Evolutionary conservation across 2,797 vertebrate species (phyloP).

Genomic region (Loriculus beryllinus): DNA sequence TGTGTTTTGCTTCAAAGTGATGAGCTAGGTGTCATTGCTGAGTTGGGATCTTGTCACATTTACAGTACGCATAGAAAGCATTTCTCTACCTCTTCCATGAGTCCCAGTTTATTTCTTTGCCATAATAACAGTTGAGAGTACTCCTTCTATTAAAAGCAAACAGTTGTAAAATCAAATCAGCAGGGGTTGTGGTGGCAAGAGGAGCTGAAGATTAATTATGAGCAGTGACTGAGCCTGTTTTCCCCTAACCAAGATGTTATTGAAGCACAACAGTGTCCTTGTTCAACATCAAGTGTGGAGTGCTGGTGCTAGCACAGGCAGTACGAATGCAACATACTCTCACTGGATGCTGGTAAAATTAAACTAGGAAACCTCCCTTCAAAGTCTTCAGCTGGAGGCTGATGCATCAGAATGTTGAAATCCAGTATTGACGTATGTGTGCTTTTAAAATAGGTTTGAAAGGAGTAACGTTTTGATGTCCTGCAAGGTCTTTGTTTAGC

Average conservation of each 20-base stretch:
- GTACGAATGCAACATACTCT: fast-evolving
- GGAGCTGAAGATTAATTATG: background rate
- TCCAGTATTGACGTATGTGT: fast-evolving
- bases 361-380: background rate
- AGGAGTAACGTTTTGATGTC: background rate
- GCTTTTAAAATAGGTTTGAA: background rate
- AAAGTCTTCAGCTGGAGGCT: background rate
- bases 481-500: background rate
- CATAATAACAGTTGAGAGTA: background rate
- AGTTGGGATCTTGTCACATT: background rate
- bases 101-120: background rate
- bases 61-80: background rate
- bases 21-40: background rate
- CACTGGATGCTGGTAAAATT: background rate
- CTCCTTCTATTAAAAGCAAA: background rate
- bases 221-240: background rate
- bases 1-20: background rate
- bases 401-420: background rate
- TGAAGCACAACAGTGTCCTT: background rate
- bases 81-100: background rate
- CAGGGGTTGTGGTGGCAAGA: background rate
- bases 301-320: too few species aligned
- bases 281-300: too few species aligned
- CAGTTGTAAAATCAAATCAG: background rate
- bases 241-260: background rate